Base-by-base conservation (phyloP, 2,113 vertebrate genomes). In the Actenoides hombroni region DNA sequence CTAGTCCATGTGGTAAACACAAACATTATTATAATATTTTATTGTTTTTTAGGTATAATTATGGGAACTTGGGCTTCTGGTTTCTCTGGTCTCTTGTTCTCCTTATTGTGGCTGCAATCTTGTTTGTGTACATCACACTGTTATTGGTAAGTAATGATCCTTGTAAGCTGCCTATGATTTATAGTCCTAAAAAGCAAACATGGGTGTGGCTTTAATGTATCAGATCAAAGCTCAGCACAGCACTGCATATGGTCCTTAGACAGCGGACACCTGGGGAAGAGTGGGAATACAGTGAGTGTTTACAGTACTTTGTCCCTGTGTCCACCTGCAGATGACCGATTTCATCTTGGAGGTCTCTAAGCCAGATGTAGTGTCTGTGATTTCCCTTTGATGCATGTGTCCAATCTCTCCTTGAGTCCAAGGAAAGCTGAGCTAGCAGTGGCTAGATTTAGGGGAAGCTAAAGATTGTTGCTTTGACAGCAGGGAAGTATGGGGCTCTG, bases 11-110 rank as follows among this genome's bases (percentile, higher is more conserved):
- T 33, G 28, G 14, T 59, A 29, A 85, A 9, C 12, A 49, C 31
- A 88, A 77, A 10, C 5, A 20, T 16, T 68, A 7, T 42, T 39
- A 39, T 3, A 37, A 19, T 20, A 16, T 87, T 78, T 54, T 61
- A 13, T 75, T 54, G 9, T 9, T 33, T 90, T 95, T 76, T 93
- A 99, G 98, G 98, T 98, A 98, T 93, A 98, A 97, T 63, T 99
- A 98, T 83, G 97, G 96, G 73, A 98, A 96, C 23, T 79, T 98
- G 65, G 98, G 98, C 2, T 98, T 98, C 90, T 99, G 99, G 99
- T 98, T 99, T 75, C 98, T 98, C 37, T 99, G 99, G 99, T 99
- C 98, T 67, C 85, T 98, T 83, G 95, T 99, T 44, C 95, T 99
- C 86, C 96, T 99, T 84, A 97, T 97, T 7, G 57, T 98, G 39